Conservation (phyloP, 2,113 vertebrate species). For the Aramus guarauna region DNA sequence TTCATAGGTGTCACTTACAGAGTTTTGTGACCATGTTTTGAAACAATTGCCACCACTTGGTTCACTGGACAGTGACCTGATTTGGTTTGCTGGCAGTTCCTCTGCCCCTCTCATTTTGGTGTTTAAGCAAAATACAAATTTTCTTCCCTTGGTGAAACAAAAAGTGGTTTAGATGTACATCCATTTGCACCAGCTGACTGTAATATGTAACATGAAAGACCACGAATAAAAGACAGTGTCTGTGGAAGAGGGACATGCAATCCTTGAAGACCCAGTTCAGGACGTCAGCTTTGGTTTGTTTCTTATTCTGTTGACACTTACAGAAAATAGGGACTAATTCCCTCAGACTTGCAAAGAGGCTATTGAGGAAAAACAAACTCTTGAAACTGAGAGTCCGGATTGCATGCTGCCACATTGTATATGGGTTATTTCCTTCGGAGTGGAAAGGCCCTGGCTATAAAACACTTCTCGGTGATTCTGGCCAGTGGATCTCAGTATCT, state of each 20-base stretch:
- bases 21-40: background rate
- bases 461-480: background rate
- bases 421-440: fast-evolving
- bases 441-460: background rate
- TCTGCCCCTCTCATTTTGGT: background rate
- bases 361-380: background rate
- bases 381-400: background rate
- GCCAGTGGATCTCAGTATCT: background rate
- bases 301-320: background rate
- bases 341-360: background rate
- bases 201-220: fast-evolving
- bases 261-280: background rate
- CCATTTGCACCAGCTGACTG: background rate
- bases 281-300: background rate
- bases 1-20: fast-evolving
- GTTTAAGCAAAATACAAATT: background rate
- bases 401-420: fast-evolving
- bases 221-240: fast-evolving
- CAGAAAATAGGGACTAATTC: background rate
- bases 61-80: background rate
- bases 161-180: background rate
- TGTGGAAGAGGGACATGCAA: background rate
- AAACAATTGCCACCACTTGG: background rate
- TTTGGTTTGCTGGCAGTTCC: background rate
- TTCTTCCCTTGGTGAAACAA: background rate